phyloP scores from a whole-genome alignment of 1,140 invertebrate species.

The Eumaeus atala region DNA sequence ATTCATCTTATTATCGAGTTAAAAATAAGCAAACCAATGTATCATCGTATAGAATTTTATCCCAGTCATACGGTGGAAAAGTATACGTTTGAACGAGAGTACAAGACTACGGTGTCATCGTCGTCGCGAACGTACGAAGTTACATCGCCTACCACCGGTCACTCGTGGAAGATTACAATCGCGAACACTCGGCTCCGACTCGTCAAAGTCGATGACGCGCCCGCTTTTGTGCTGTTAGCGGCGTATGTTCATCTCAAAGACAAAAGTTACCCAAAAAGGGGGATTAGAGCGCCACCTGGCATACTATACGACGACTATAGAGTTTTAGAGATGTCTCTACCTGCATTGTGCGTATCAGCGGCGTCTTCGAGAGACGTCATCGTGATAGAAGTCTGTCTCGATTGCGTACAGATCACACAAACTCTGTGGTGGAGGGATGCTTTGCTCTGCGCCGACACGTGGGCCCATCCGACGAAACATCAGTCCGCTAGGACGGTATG shows the following conservation, averaged over 20 bases:
- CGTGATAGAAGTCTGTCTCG: conserved; percentile 8
- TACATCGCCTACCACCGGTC: conserved; percentile 5
- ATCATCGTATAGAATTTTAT: conserved; percentile 10
- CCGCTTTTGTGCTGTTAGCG: conserved; percentile 6
- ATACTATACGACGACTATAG: conserved; percentile 13
- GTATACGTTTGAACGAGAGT: conserved; percentile 6
- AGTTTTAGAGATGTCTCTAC: conserved; percentile 8
- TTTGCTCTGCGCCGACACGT: conserved; percentile 11
- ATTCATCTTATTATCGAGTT: conserved; percentile 10
- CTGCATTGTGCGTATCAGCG: conserved; percentile 5
- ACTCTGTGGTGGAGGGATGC: conserved; percentile 6
- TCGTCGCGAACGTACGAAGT: conserved; percentile 13
- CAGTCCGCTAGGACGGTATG: conserved; percentile 11
- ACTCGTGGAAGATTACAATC: conserved; percentile 9
- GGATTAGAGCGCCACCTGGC: conserved; percentile 4
- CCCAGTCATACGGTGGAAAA: conserved; percentile 12
- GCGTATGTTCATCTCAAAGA: conserved; percentile 7
- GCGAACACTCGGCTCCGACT: conserved; percentile 3
- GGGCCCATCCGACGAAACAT: conserved; percentile 11
- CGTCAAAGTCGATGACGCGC: neutral
- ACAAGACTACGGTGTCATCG: conserved; percentile 4
- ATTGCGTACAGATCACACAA: conserved; percentile 9
- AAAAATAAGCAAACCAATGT: neutral
- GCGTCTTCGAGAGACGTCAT: neutral
- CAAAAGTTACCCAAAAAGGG: conserved; percentile 8